Evolutionary conservation across 2,888 invertebrate genomes (phyloP).

Genomic region (Hedya salicella): DNA sequence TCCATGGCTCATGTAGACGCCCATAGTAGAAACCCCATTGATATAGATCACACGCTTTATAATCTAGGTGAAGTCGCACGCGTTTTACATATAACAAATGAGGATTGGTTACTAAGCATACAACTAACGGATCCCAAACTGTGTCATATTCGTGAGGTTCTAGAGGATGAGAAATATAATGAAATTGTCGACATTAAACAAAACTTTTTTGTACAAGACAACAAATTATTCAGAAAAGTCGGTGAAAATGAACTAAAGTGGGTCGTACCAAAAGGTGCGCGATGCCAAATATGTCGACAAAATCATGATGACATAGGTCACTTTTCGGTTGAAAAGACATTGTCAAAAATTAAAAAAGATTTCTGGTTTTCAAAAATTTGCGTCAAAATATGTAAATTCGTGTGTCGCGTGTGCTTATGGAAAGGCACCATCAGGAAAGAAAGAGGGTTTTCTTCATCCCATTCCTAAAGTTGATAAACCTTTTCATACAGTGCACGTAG

Average conservation of each 20-base stretch:
- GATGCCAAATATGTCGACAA: slow-evolving; percentile 12
- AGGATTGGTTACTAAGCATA: slow-evolving; percentile 12
- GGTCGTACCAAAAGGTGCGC: slow-evolving; percentile 29
- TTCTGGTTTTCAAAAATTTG: slow-evolving; percentile 35
- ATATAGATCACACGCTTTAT: not conserved
- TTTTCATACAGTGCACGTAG: slow-evolving; percentile 46
- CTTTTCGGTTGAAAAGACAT: slow-evolving; percentile 47
- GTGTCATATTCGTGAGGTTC: not conserved
- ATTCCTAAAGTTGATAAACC: slow-evolving; percentile 31
- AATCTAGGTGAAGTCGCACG: not conserved
- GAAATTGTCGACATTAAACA: not conserved
- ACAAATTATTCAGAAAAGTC: not conserved
- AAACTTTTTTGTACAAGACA: not conserved
- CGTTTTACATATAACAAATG: slow-evolving; percentile 3
- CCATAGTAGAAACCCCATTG: slow-evolving; percentile 14
- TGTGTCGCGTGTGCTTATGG: slow-evolving; percentile 37
- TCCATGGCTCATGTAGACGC: slow-evolving; percentile 35
- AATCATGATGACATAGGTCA: slow-evolving; percentile 51
- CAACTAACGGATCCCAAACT: slow-evolving; percentile 7
- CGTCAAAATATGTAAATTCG: slow-evolving; percentile 36
- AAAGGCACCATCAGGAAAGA: slow-evolving; percentile 26
- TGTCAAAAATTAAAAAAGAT: slow-evolving; percentile 20
- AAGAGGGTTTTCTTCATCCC: slow-evolving; percentile 30
- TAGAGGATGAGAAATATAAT: slow-evolving; percentile 9
- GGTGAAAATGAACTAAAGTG: slow-evolving; percentile 3